These are phyloP conservation scores for Nemotelus nigrinus DNA, from an alignment of 2,888 invertebrate species.

Conservation along the genomic window DNA sequence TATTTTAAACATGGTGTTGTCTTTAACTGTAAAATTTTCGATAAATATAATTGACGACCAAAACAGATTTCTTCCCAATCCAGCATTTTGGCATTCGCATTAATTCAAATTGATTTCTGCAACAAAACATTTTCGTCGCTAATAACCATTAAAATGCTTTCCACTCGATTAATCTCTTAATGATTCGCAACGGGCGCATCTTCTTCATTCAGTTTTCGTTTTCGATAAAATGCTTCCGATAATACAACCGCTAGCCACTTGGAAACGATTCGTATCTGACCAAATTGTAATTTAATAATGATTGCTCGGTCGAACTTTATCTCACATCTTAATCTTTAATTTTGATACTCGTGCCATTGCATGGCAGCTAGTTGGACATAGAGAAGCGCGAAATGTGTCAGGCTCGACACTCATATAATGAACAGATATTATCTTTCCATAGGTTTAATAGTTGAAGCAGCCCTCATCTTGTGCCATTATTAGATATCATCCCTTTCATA, in stretches of 20 bases:
- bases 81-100: no score
- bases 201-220: neutral
- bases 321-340: neutral
- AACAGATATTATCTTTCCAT: no score
- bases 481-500: constrained; percentile 6
- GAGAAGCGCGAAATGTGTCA: no score
- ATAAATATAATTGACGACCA: no score
- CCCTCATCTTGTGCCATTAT: constrained; percentile 11
- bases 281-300: constrained; percentile 10
- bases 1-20: no score
- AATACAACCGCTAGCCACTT: neutral
- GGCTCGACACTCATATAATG: no score
- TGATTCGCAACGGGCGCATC: neutral
- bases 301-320: neutral
- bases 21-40: no score
- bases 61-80: no score
- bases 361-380: no score
- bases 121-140: neutral
- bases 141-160: neutral
- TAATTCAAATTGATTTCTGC: no score
- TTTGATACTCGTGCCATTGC: neutral
- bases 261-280: neutral
- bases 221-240: constrained; percentile 10
- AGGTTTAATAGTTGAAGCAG: no score
- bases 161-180: constrained; percentile 13